Evolutionary conservation across 2,113 vertebrate species (phyloP).

Genomic region (Lagopus leucura): DNA sequence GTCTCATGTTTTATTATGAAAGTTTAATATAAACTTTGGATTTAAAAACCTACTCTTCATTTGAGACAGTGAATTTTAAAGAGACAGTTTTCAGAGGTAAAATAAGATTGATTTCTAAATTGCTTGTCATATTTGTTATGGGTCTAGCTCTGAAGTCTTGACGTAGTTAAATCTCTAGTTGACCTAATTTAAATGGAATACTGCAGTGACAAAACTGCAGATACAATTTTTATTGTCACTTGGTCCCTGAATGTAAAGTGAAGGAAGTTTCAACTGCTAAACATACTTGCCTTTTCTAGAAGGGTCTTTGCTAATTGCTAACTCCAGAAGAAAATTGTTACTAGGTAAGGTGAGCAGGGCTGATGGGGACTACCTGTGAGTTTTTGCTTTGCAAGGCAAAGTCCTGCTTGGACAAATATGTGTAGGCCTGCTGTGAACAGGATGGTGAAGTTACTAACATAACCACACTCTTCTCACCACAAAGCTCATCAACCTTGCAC

Average conservation of each 20-base stretch:
- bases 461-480: not conserved
- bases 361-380: not conserved
- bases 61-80: not conserved
- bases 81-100: not conserved
- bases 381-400: not conserved
- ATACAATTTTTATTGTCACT: not conserved
- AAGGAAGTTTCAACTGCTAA: not conserved
- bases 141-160: not conserved
- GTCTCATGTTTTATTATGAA: not conserved
- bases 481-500: not conserved
- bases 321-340: not conserved
- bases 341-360: not conserved
- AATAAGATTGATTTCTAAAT: constrained; percentile 17
- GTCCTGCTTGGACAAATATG: not conserved
- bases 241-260: not conserved
- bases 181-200: constrained; percentile 12
- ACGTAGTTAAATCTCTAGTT: not conserved
- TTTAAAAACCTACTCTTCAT: constrained; percentile 4
- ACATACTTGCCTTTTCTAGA: not conserved
- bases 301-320: not conserved
- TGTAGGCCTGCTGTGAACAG: not conserved
- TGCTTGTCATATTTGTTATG: not conserved
- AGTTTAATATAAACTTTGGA: not conserved
- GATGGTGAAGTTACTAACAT: not conserved
- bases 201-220: not conserved